Evolutionary conservation across 2,797 vertebrate genomes (phyloP).

Genomic region (Buceros bicornis): DNA sequence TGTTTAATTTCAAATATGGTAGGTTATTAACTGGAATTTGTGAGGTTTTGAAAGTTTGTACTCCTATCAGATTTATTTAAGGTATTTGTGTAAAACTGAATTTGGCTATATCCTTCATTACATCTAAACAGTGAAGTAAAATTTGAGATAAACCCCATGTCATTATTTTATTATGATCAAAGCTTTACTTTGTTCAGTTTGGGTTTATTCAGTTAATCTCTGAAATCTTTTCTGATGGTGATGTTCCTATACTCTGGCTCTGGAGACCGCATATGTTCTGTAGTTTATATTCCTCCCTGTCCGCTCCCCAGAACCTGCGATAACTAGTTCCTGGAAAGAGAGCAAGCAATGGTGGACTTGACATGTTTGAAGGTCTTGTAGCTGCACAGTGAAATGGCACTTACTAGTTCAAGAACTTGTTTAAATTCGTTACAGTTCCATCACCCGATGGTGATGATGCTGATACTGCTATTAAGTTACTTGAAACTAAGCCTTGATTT

Average conservation of each 20-base stretch:
- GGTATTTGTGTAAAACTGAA: not conserved
- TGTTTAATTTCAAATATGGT: not conserved
- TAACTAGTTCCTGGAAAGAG: not conserved
- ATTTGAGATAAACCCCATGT: not conserved
- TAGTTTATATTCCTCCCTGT: not conserved
- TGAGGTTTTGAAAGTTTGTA: not conserved
- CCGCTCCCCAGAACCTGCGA: not conserved
- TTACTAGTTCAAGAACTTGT: not conserved
- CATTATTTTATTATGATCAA: not conserved
- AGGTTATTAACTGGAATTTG: not conserved
- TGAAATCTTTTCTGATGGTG: not conserved
- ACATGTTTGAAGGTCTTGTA: not conserved
- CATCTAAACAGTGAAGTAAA: not conserved
- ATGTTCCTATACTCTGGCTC: not conserved
- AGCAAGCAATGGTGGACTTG: not conserved
- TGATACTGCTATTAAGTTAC: not conserved
- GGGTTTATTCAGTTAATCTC: not conserved
- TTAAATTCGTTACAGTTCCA: not conserved
- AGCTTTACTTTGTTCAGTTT: not conserved
- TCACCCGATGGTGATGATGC: not conserved
- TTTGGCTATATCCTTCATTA: not conserved
- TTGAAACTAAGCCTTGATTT: not conserved
- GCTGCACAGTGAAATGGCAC: not conserved
- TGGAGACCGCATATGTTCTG: fast-evolving
- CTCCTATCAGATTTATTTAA: not conserved